Evolutionary conservation across 2,888 invertebrate genomes (phyloP).

Genomic region (Lymantria dispar): DNA sequence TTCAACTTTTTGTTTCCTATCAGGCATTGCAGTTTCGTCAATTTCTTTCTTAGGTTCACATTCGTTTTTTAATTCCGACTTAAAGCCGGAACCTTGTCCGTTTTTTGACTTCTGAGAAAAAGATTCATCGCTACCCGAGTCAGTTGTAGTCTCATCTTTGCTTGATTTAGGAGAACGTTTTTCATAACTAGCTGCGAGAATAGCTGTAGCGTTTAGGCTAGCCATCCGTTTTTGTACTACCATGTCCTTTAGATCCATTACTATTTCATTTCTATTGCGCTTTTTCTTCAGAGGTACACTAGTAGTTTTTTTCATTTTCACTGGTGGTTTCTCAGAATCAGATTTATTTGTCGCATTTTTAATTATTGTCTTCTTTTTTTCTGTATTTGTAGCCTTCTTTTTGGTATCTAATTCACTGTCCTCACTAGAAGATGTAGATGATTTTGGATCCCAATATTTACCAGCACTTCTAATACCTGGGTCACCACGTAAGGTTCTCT

Average conservation of each 20-base stretch:
- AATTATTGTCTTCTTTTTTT: constrained; percentile 65
- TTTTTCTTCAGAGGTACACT: constrained; percentile 76
- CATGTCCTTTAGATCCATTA: constrained; percentile 93
- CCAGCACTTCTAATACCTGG: constrained; percentile 90
- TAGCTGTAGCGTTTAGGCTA: constrained; percentile 94
- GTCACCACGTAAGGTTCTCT: constrained; percentile 85
- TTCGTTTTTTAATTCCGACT: constrained; percentile 76
- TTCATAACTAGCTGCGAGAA: constrained; percentile 94
- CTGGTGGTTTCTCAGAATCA: constrained; percentile 75
- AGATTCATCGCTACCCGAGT: constrained; percentile 79
- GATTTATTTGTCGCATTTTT: constrained; percentile 65
- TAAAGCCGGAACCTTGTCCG: constrained; percentile 79
- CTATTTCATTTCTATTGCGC: constrained; percentile 83
- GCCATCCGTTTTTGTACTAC: constrained; percentile 95
- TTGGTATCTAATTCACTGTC: constrained; percentile 76
- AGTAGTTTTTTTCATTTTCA: constrained; percentile 70
- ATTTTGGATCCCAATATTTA: constrained; percentile 93
- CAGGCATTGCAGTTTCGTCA: constrained; percentile 54
- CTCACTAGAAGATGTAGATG: constrained; percentile 84
- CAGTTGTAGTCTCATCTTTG: constrained; percentile 82
- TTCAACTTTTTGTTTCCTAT: constrained; percentile 84
- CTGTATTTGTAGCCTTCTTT: constrained; percentile 49
- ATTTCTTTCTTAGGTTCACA: constrained; percentile 63
- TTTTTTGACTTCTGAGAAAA: constrained; percentile 79
- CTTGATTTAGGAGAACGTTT: constrained; percentile 84